phyloP scores from a whole-genome alignment of 2,888 invertebrate genomes.

The Drosophila ustulata region DNA sequence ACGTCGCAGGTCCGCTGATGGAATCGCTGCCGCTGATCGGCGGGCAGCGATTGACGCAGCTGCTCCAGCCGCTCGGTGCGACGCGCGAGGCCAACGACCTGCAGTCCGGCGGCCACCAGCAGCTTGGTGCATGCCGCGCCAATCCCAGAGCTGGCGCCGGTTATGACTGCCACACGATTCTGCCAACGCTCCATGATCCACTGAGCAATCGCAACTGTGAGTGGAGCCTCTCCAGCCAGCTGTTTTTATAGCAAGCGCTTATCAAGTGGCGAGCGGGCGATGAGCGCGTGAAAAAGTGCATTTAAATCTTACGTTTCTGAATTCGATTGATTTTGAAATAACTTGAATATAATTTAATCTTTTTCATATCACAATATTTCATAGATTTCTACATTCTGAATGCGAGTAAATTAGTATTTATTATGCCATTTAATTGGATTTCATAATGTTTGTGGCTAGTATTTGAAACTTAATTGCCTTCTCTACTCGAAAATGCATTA shows the following conservation, averaged over 20 bases:
- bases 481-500: no score
- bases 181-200: slow-evolving; percentile 81
- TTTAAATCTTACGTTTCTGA: no score
- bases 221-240: neutral
- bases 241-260: slow-evolving; percentile 39
- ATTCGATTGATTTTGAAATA: no score
- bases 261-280: slow-evolving; percentile 19
- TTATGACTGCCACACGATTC: slow-evolving; percentile 88
- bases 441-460: no score
- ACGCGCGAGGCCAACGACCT: slow-evolving; percentile 86
- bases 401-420: no score
- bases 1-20: slow-evolving; percentile 85
- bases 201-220: neutral
- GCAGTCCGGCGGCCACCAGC: slow-evolving; percentile 86
- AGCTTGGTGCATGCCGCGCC: slow-evolving; percentile 86
- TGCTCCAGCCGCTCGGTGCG: slow-evolving; percentile 75
- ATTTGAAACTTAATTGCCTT: no score
- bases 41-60: slow-evolving; percentile 62
- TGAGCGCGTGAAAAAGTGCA: neutral
- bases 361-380: no score
- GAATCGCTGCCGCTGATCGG: slow-evolving; percentile 66
- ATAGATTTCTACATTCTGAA: no score
- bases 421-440: no score
- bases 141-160: slow-evolving; percentile 88
- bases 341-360: no score